Conservation (phyloP, 2,113 vertebrate species). For the Arizona elegans region DNA sequence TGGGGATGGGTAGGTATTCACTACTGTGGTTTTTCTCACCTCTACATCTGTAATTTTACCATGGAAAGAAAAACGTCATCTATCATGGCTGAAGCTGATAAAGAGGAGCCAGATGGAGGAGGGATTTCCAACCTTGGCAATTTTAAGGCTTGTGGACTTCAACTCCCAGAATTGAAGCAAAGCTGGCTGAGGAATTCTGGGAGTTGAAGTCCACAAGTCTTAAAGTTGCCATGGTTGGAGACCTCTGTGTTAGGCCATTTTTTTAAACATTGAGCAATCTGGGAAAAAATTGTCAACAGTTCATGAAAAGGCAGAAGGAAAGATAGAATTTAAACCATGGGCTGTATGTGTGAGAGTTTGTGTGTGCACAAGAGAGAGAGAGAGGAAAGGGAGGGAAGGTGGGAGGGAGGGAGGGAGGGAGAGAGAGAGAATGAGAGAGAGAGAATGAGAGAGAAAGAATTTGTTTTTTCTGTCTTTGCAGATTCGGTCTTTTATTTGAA, state of each 20-base stretch:
- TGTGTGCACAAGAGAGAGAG: background rate
- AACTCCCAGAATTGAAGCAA: too few species aligned
- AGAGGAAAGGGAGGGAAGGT: too few species aligned
- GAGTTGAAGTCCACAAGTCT: too few species aligned
- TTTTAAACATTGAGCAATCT: background rate
- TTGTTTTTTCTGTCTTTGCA: too few species aligned
- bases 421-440: too few species aligned
- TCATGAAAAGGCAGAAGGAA: background rate
- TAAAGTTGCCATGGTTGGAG: too few species aligned
- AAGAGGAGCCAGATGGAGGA: background rate
- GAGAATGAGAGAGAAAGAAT: too few species aligned
- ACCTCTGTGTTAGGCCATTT: background rate
- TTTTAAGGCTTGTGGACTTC: too few species aligned
- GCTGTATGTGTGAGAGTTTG: background rate
- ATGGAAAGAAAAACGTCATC: background rate
- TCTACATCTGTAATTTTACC: background rate
- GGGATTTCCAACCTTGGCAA: too few species aligned
- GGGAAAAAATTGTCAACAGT: background rate
- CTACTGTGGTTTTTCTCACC: background rate
- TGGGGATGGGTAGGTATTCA: too few species aligned
- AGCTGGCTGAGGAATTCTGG: too few species aligned
- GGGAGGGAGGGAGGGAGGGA: rapidly evolving
- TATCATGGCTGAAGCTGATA: background rate
- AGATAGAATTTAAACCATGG: background rate
- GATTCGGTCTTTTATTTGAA: too few species aligned